Evolutionary conservation across 2,888 invertebrate genomes (phyloP).

Genomic region (Chrysodeixis includens): DNA sequence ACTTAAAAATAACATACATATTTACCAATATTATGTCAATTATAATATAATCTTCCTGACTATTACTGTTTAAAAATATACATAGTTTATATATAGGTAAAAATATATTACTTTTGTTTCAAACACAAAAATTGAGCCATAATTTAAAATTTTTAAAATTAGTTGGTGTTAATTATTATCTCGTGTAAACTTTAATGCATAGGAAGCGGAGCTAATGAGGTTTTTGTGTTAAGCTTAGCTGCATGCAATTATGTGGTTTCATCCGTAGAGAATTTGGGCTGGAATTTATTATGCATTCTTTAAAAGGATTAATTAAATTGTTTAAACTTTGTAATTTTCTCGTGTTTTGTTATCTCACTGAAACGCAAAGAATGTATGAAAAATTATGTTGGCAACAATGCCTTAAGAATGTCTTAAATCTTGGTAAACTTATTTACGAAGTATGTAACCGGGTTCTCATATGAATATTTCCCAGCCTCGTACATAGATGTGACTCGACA

Average conservation of each 20-base stretch:
- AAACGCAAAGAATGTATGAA: not conserved
- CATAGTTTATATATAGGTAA: no score
- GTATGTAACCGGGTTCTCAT: slow-evolving; percentile 13
- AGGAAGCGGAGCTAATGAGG: slow-evolving; percentile 7
- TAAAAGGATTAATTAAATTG: slow-evolving; percentile 1
- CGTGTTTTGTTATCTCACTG: not conserved
- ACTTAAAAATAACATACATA: no score
- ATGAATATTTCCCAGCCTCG: not conserved
- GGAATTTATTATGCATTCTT: not conserved
- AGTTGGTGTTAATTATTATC: not conserved
- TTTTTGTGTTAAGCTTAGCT: slow-evolving; percentile 8
- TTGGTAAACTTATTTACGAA: slow-evolving; percentile 14
- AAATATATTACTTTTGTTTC: no score
- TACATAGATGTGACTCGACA: not conserved
- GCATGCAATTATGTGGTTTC: slow-evolving; percentile 4
- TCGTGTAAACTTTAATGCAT: slow-evolving; percentile 8
- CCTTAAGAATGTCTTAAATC: slow-evolving; percentile 9
- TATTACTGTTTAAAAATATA: no score
- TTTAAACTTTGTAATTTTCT: not conserved
- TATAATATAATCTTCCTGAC: no score
- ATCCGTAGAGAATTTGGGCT: not conserved
- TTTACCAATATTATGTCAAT: no score
- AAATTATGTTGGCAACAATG: not conserved
- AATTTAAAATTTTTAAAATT: no score
- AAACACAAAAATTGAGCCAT: no score